Evolutionary conservation across 2,113 vertebrate species (phyloP).

Genomic region (Pontoporia blainvillei): DNA sequence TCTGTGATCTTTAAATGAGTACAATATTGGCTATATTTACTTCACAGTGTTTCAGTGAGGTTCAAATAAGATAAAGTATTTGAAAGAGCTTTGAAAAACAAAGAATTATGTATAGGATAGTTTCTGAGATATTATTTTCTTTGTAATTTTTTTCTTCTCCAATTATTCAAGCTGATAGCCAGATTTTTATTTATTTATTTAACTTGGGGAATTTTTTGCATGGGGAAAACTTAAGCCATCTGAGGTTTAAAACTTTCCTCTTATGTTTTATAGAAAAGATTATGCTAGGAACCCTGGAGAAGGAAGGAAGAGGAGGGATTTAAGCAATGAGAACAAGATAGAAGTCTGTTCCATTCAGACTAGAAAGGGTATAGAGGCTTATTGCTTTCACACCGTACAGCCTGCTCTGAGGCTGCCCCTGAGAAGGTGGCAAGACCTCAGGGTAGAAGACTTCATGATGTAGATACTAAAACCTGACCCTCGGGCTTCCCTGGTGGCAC

Average conservation of each 20-base stretch:
- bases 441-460: neutral
- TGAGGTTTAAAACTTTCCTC: neutral
- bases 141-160: neutral
- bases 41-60: neutral
- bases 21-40: neutral
- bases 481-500: neutral
- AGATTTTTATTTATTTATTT: neutral
- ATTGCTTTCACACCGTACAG: neutral
- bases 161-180: neutral
- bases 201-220: neutral
- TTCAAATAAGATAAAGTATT: neutral
- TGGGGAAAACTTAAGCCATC: neutral
- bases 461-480: neutral
- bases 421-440: neutral
- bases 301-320: neutral
- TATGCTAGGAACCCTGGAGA: neutral
- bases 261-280: slow-evolving; percentile 6
- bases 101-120: neutral
- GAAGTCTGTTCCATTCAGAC: neutral
- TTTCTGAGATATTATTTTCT: neutral
- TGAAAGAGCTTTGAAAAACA: neutral
- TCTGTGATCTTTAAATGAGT: neutral
- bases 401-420: neutral
- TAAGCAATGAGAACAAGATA: neutral
- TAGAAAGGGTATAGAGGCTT: neutral